Percentiles rank a stretch among this genome's conserved stretches.
Evolutionary conservation across 1,140 invertebrate species (phyloP).

Genomic region (Drosophila sulfurigaster): DNA sequence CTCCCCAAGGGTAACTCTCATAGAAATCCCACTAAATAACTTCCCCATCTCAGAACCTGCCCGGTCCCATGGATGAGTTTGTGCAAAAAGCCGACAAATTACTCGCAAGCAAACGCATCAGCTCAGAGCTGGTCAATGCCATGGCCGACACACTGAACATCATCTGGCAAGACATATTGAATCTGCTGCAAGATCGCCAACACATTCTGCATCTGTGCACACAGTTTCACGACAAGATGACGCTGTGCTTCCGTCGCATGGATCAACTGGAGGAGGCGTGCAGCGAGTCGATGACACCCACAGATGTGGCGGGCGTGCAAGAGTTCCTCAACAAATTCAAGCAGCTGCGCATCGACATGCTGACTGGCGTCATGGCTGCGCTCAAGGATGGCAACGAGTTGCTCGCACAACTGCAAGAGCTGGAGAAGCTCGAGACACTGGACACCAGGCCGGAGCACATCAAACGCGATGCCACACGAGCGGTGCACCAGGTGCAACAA

Average conservation of each 20-base stretch:
- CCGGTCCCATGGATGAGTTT: conserved; percentile 95
- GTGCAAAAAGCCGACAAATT: conserved; percentile 93
- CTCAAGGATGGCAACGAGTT: conserved; percentile 92
- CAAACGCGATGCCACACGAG: conserved; percentile 87
- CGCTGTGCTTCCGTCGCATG: conserved; percentile 90
- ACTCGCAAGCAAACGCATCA: conserved; percentile 91
- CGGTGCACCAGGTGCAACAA: conserved; percentile 89
- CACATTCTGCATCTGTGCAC: conserved; percentile 92
- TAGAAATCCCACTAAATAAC: neutral
- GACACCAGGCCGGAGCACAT: conserved; percentile 91
- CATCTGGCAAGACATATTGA: conserved; percentile 95
- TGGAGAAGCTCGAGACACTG: conserved; percentile 88
- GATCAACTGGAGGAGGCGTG: conserved; percentile 89
- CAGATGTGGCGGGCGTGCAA: conserved; percentile 89
- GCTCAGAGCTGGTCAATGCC: conserved; percentile 93
- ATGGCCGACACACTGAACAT: conserved; percentile 95
- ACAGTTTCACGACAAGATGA: conserved; percentile 90
- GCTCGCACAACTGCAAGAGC: conserved; percentile 89
- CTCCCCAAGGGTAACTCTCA: neutral
- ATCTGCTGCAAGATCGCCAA: conserved; percentile 91
- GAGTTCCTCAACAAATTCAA: conserved; percentile 88
- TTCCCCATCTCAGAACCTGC: conserved; percentile 90
- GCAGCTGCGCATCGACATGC: conserved; percentile 88
- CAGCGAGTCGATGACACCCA: conserved; percentile 88
- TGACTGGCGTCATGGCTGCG: conserved; percentile 91